A percentile compares a stretch with the other conserved stretches of the same genome.
Evolutionary conservation across 2,797 vertebrate genomes (phyloP).

Genomic region (Etheostoma nigrum): DNA sequence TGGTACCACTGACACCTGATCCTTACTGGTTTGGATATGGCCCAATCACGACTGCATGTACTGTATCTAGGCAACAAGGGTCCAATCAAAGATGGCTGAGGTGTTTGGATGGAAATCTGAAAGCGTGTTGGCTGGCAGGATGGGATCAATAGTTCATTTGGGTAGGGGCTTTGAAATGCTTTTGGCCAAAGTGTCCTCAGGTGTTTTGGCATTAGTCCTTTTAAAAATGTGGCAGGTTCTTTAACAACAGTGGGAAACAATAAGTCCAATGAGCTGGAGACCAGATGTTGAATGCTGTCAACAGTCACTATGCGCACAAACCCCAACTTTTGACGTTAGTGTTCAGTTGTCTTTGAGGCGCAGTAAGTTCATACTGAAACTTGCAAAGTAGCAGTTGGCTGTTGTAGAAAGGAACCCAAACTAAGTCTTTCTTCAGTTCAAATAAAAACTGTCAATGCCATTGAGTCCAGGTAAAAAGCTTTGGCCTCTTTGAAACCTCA

Average conservation of each 20-base stretch:
- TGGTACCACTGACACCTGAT: constrained; percentile 92
- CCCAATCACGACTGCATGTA: constrained; percentile 91
- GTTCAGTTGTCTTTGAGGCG: constrained; percentile 35
- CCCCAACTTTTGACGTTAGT: constrained; percentile 21
- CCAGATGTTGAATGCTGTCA: constrained; percentile 27
- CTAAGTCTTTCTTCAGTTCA: constrained; percentile 41
- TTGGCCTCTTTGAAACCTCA: constrained; percentile 10
- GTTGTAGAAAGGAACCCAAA: constrained; percentile 20
- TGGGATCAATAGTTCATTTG: constrained; percentile 71
- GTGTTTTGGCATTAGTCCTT: constrained; percentile 55
- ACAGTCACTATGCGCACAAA: constrained; percentile 45
- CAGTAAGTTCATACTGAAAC: constrained; percentile 24
- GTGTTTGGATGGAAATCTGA: constrained; percentile 85
- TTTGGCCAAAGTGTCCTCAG: constrained; percentile 57
- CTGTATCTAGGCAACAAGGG: constrained; percentile 92
- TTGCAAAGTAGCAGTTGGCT: constrained; percentile 24
- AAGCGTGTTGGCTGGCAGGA: constrained; percentile 72
- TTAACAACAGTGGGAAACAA: constrained; percentile 9
- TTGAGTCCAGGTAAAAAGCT: constrained; percentile 23
- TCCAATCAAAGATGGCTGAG: constrained; percentile 89
- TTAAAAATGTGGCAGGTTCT: constrained; percentile 34
- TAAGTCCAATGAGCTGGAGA: constrained; percentile 42
- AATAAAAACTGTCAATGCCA: constrained; percentile 11
- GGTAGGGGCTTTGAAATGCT: constrained; percentile 53
- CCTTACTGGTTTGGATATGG: constrained; percentile 86